phyloP scores from a whole-genome alignment of 2,797 vertebrate species.

The Carapus acus region DNA sequence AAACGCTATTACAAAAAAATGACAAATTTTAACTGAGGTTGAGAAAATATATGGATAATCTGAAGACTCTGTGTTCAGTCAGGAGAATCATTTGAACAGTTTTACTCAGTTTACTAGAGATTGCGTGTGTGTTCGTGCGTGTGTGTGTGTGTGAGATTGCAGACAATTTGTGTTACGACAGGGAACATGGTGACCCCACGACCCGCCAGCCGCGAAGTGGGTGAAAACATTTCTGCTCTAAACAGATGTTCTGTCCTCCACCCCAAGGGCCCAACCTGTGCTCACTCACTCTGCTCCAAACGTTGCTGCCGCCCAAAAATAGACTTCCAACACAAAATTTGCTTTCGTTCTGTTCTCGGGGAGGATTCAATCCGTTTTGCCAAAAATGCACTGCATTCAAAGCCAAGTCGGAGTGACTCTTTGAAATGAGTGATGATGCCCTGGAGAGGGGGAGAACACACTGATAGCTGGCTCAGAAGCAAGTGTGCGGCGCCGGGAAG shows the following conservation, averaged over 20 bases:
- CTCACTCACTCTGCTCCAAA: conserved; percentile 15
- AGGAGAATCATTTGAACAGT: conserved; percentile 40
- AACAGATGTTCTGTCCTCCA: conserved; percentile 66
- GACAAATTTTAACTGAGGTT: too few species aligned
- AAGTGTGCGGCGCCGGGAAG: neutral
- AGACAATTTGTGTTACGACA: conserved; percentile 54
- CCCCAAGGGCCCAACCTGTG: conserved; percentile 28
- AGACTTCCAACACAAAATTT: neutral
- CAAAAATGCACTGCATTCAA: neutral
- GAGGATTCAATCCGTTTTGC: neutral
- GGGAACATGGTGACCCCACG: conserved; percentile 53
- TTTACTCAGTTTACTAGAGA: conserved; percentile 2
- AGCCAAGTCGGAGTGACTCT: neutral
- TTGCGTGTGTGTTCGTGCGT: too few species aligned
- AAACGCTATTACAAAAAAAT: too few species aligned
- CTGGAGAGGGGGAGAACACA: neutral
- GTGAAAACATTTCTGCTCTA: conserved; percentile 45
- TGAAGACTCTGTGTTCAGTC: too few species aligned
- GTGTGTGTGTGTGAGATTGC: conserved; percentile 14
- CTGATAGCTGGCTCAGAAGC: neutral
- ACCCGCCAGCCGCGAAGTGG: conserved; percentile 45
- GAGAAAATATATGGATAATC: too few species aligned
- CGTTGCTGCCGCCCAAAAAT: conserved; percentile 1
- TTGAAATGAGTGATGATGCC: neutral
- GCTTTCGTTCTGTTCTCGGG: neutral